Evolutionary conservation across 2,888 invertebrate species (phyloP).

Genomic region (Pristionchus japonicus): DNA sequence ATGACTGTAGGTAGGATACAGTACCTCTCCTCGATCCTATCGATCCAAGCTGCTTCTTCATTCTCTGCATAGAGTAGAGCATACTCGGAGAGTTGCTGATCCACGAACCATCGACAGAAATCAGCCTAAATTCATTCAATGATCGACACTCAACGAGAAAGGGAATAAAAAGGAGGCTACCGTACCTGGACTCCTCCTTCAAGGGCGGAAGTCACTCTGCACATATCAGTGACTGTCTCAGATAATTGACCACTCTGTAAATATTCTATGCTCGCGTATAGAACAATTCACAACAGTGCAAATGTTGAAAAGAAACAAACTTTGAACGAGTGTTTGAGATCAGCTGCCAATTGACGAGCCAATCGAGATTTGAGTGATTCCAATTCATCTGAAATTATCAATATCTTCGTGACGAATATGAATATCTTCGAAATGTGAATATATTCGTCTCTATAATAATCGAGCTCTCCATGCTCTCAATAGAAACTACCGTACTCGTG

Average conservation of each 20-base stretch:
- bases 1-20: no score
- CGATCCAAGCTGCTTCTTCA: constrained; percentile 95
- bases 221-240: constrained; percentile 71
- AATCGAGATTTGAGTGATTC: constrained; percentile 68
- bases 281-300: neutral
- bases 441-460: neutral
- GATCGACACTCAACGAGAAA: neutral
- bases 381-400: constrained; percentile 58
- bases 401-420: no score
- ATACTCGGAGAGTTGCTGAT: constrained; percentile 90
- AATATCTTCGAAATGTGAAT: no score
- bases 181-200: constrained; percentile 68
- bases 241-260: constrained; percentile 69
- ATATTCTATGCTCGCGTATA: no score
- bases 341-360: constrained; percentile 67
- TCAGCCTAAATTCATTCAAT: neutral
- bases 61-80: constrained; percentile 92
- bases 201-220: constrained; percentile 70
- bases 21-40: constrained; percentile 90
- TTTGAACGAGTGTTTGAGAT: constrained; percentile 69
- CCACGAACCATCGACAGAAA: constrained; percentile 85
- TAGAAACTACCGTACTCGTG: constrained; percentile 7
- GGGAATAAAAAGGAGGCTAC: neutral
- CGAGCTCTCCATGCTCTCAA: neutral
- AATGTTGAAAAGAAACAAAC: constrained; percentile 46